Base-by-base conservation (phyloP, 2,113 vertebrate genomes). In the Chaenogobius annularis region DNA sequence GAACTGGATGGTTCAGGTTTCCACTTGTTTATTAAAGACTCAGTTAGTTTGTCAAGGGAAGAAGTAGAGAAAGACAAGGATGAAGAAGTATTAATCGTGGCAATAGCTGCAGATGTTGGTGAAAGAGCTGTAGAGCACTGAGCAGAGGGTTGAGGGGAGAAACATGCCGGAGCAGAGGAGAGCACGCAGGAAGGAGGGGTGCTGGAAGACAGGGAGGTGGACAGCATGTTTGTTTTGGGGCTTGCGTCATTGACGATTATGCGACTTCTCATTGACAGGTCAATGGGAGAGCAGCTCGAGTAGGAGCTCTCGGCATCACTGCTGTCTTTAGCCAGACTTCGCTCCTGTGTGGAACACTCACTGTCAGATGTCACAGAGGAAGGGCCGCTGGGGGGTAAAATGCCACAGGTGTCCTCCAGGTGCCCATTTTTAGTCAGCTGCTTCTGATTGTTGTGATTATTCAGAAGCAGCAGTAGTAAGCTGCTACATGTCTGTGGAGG, bases 221-320 rank as follows among this genome's bases (percentile, higher is more conserved):
- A 64, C 19, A 79, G 52, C 40, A 69, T 74, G n/a, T 44, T 67
- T 12, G 54, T 58, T 78, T 84, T 88, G 54, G 75, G 85, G 55
- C 90, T 91, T 0, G 83, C 73, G 52, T 94, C 93, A 31, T 92
- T 88, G 73, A 93, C 93, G 62, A 87, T 93, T 23, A 77, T 82
- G 68, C 95, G 92, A 81, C 93, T 94, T 88, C 95, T 96, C 79
- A 96, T 94, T 22, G 97, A 99, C 12, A 99, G 93, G 87, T 99
- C 98, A 81, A 99, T 99, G 56, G 98, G 98, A 52, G 96, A 95
- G 82, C 96, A 97, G 80, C 95, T 97, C 44, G 97, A 99, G 83
- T 97, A 95, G 68, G 94, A 95, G 75, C 96, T 98, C 85, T 98
- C 96, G 8, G 95, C 96, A 66, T 98, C 96, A n/a, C 96, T 98